Conservation (phyloP, 2,888 invertebrate genomes). For the Metellina segmentata region DNA sequence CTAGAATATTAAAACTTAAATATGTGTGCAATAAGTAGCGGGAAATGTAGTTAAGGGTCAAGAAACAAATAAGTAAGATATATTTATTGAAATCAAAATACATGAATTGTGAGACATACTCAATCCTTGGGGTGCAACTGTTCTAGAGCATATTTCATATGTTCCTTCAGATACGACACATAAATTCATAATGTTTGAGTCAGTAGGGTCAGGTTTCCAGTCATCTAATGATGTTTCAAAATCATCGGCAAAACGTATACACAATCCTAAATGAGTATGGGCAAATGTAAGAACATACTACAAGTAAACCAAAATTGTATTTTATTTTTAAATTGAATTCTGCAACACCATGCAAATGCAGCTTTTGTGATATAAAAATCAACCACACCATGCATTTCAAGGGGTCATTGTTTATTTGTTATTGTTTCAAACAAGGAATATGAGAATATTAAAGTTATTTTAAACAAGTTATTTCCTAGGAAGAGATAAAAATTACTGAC, state of each 20-base stretch:
- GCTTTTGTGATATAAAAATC: not conserved
- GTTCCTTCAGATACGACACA: conserved; percentile 99
- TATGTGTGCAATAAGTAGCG: not conserved
- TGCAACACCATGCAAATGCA: not conserved
- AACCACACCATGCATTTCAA: not conserved
- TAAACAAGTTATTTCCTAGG: too few species aligned
- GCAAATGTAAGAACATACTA: conserved; percentile 3
- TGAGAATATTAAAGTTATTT: too few species aligned
- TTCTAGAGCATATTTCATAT: conserved; percentile 97
- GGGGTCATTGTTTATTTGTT: not conserved
- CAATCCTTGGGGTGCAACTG: conserved; percentile 89
- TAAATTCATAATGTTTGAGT: conserved; percentile 90
- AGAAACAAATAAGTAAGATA: not conserved
- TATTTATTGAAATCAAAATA: not conserved
- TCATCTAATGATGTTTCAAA: conserved; percentile 97
- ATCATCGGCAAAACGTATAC: conserved; percentile 97
- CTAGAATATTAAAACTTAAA: too few species aligned
- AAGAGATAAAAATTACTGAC: too few species aligned
- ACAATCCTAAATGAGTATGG: conserved; percentile 85
- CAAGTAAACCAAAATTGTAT: not conserved
- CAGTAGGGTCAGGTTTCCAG: conserved; percentile 95
- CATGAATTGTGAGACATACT: conserved; percentile 82
- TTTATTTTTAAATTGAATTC: not conserved
- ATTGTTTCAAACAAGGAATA: not conserved
- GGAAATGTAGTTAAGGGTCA: not conserved